Evolutionary conservation across 1,140 invertebrate species (phyloP).

Genomic region (Danaus plexippus): DNA sequence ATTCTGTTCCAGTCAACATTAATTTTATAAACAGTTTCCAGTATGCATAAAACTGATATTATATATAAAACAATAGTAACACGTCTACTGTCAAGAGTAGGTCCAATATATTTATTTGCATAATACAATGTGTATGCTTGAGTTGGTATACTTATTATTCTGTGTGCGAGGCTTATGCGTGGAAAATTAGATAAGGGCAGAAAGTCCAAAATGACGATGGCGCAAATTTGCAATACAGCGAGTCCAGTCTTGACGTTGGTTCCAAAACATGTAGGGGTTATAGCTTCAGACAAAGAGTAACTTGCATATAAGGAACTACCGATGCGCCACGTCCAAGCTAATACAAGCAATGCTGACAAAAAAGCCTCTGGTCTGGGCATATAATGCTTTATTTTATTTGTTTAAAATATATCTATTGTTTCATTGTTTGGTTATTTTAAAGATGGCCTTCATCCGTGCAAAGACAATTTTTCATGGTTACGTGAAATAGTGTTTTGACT

Average conservation of each 20-base stretch:
- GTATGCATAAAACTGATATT: constrained; percentile 28
- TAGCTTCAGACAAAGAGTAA: constrained; percentile 27
- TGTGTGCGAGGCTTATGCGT: constrained; percentile 28
- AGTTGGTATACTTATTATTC: constrained; percentile 33
- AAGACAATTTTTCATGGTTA: too few species aligned
- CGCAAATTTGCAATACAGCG: constrained; percentile 16
- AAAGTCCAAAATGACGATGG: constrained; percentile 21
- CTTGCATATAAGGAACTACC: constrained; percentile 31
- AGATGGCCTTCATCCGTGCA: too few species aligned
- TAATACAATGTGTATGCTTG: constrained; percentile 35
- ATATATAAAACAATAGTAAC: constrained; percentile 28
- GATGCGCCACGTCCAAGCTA: constrained; percentile 34
- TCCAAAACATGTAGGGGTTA: constrained; percentile 23
- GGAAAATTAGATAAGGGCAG: constrained; percentile 32
- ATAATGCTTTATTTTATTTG: constrained; percentile 9
- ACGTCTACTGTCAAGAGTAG: constrained; percentile 25
- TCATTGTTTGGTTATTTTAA: too few species aligned
- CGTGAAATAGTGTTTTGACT: too few species aligned
- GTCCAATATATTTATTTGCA: constrained; percentile 29
- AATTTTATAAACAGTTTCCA: constrained; percentile 37
- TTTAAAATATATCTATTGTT: too few species aligned
- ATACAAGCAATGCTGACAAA: constrained; percentile 18
- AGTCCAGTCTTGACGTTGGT: constrained; percentile 16
- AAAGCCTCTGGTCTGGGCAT: constrained; percentile 25
- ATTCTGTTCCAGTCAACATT: constrained; percentile 34